Evolutionary conservation across 2,113 vertebrate species (phyloP), one percentile per base, ranked within the genome.

Genomic region (Rhegmatorhina hoffmannsi): DNA sequence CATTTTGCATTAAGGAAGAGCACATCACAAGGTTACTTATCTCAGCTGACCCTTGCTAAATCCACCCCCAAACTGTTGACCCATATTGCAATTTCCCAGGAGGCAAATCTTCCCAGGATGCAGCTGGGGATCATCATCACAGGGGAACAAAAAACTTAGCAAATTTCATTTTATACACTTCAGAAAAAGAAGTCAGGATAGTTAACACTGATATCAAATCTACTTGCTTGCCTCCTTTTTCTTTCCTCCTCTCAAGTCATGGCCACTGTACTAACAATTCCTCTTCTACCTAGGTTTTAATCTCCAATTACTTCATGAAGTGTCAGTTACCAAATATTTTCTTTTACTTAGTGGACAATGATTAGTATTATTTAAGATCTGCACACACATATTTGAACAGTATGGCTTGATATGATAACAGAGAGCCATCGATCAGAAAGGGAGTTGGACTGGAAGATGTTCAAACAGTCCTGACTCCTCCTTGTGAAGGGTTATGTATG

Each of bases 381-480:
- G 3, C 5, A 31, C 0, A 1, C 17, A 33, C 0, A 0, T 49
- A 46, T 62, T 85, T 69, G 31, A 85, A 28, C 20, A 63, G 67
- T 69, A 67, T n/a, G 52, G 8, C 11, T 80, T 4, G 2, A 59
- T 66, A 74, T 17, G 44, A 31, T 79, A 83, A 31, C 18, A 84
- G 47, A 59, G 24, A 19, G 15, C 23, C 52, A 79, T 69, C 76
- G 84, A 91, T 77, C 50, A 77, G 75, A 63, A 66, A 63, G 18
- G 50, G 18, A 58, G 33, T 21, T 40, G 33, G 17, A 56, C 38
- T 67, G 75, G 36, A 86, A 59, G 34, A 17, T 31, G 18, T 40
- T 87, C 62, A 75, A 84, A 59, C 17, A 73, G 68, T 80, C 88
- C 95, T 90, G 77, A 95, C 92, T 96, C 87, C 66, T 74, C 67